Evolutionary conservation across 2,888 invertebrate species (phyloP).

Genomic region (Ormyrus nitidulus): DNA sequence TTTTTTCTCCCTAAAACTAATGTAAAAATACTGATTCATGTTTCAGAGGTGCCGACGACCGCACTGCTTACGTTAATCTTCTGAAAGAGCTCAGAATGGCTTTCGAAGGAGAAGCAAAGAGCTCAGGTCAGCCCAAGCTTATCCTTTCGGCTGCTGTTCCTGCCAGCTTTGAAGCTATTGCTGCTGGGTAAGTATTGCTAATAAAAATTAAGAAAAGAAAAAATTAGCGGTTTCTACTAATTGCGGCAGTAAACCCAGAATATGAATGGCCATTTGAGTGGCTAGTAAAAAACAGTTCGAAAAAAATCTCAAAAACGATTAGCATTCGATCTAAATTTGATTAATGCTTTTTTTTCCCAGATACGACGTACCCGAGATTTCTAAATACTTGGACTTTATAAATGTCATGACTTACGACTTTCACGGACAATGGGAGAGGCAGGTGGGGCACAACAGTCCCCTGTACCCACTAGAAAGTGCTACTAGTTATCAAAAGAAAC

Average conservation of each 20-base stretch:
- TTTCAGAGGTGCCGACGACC: conserved; percentile 88
- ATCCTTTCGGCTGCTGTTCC: conserved; percentile 93
- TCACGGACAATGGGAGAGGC: conserved; percentile 95
- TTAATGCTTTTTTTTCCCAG: conserved; percentile 65
- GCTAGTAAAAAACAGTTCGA: no score
- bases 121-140: conserved; percentile 87
- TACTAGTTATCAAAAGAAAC: conserved; percentile 93
- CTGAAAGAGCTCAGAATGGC: conserved; percentile 92
- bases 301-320: neutral
- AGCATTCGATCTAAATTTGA: conserved; percentile 17
- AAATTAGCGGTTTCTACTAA: no score
- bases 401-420: conserved; percentile 98
- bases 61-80: conserved; percentile 88
- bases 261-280: no score
- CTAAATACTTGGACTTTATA: conserved; percentile 94
- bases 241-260: no score
- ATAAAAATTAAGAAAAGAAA: neutral
- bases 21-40: neutral
- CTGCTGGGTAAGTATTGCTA: conserved; percentile 81
- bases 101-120: conserved; percentile 94
- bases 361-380: conserved; percentile 94
- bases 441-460: conserved; percentile 95
- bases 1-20: neutral
- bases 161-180: conserved; percentile 94
- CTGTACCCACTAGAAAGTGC: conserved; percentile 92